Evolutionary conservation across 2,797 vertebrate species (phyloP), one percentile per base, ranked within the genome.

Genomic region (Serranus cabrilla): DNA sequence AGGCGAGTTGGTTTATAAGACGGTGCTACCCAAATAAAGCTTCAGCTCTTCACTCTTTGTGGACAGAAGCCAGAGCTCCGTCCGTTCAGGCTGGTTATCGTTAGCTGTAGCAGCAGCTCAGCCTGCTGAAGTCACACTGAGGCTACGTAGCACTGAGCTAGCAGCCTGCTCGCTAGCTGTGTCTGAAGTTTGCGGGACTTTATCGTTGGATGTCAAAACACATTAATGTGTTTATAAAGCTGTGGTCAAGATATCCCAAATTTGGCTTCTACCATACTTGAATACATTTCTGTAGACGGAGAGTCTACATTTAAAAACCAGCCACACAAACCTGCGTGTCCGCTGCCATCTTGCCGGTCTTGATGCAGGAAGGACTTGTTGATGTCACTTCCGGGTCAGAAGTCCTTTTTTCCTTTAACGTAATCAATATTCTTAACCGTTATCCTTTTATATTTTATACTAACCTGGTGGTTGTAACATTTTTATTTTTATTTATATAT

Each of bases 261-360:
- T 25, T 37, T 2, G 2, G 9, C 21, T 46, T 9, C 2, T 25
- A 1, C 2, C 1, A 0, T 9, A 47, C 1, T 11, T 8, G 7
- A 13, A 21, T n/a, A 2, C 4, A 10, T 18, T 14, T 40, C 31
- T 5, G 17, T 37, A 25, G 17, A 34, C 39, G 4, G n/a, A 45
- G 0, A 75, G 46, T 43, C 3, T 27, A 51, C 23, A 42, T 34
- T 67, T 71, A 72, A 87, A 81, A 72, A 46, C 61, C 52, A 89
- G 83, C 71, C 83, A 87, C 92, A 90, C 92, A 94, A 92, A 99
- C 97, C 97, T 98, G 97, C 97, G 96, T 96, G 97, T 98, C 98
- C 83, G 98, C 95, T 89, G 97, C 98, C 98, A 99, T 99, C 94
- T 96, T 97, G 94, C 97, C 95, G 94, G 96, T 93, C 80, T 87